Base-by-base conservation (phyloP, 2,888 invertebrate genomes). In the Brenthis hecate region DNA sequence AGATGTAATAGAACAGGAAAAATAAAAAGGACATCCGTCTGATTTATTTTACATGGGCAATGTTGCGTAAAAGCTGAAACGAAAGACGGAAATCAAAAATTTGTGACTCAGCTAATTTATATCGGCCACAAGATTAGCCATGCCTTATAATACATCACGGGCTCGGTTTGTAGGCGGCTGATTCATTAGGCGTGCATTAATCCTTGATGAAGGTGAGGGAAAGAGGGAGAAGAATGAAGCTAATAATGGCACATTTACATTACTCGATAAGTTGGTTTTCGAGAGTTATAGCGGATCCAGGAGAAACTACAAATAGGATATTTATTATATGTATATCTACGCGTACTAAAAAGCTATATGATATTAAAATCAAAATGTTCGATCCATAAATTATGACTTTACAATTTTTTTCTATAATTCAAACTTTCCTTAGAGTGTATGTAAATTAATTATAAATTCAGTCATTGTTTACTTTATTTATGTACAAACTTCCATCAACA, bases 171-270 rank as follows among this genome's bases (percentile, higher is more conserved):
- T 87, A 78, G 75, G 81, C 51, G 51, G 87, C 87, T 88, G 88
- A 89, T 87, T 89, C 89, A 89, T 88, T 88, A 87, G 81, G 73
- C 80, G 80, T 79, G 81, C 87, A 88, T 89, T 88, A 89, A 88
- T 88, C 87, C 87, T 82, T 77, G 80, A 81, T 81, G 80, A 56
- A 66, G 61, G 61, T 66, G 48, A 48, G 61, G 48, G 58, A 60
- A 66, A 48, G 54, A 58, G 23, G 51, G 28, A 58, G 58, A 58
- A 16, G 58, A 58, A 16, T 53, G 58, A 54, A 65, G 51, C 19
- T 47, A 16, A 32, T 19, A 61, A 61, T 50, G 36, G 60, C 16
- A 43, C 32, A 54, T 66, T 66, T 61, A 66, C 56, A 61, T 50
- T 23, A 36, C 48, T 14, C 61, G 48, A 61, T 66, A 56, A 66